phyloP scores from a whole-genome alignment of 2,113 vertebrate genomes.

The Neodon shergylaensis region DNA sequence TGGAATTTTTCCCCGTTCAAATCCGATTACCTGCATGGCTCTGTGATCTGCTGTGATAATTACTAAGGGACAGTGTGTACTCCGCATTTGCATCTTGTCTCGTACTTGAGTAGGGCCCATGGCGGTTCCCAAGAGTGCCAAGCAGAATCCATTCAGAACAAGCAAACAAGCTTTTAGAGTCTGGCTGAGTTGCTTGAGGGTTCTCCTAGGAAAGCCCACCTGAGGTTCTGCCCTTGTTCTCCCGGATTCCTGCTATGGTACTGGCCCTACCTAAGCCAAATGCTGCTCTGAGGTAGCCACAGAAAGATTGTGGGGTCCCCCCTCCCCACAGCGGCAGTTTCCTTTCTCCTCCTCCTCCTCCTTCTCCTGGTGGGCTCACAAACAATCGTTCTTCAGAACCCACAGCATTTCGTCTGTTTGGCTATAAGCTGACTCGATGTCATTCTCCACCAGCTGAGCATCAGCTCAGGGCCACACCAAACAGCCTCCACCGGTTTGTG shows the following conservation, averaged over 20 bases:
- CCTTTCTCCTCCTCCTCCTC: not conserved
- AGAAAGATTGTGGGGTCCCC: fast-evolving
- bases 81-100: not conserved
- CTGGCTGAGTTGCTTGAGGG: fast-evolving
- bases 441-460: not conserved
- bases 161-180: not conserved
- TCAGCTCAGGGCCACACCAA: conserved; percentile 57
- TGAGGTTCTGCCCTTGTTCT: not conserved
- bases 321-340: not conserved
- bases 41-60: fast-evolving
- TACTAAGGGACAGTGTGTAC: fast-evolving
- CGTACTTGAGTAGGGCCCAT: fast-evolving
- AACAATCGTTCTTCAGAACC: conserved; percentile 65
- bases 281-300: not conserved
- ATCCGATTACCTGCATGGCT: fast-evolving
- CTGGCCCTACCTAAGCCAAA: not conserved
- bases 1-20: not conserved
- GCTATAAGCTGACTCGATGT: conserved; percentile 55
- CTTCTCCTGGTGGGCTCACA: not conserved
- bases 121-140: not conserved
- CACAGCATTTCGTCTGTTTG: conserved; percentile 56
- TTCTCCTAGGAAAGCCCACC: not conserved
- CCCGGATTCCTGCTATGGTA: not conserved
- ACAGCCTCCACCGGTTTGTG: conserved; percentile 39
- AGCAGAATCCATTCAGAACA: not conserved